Evolutionary conservation across 2,797 vertebrate species (phyloP), one percentile per base, ranked within the genome.

Genomic region (Streptopelia turtur): DNA sequence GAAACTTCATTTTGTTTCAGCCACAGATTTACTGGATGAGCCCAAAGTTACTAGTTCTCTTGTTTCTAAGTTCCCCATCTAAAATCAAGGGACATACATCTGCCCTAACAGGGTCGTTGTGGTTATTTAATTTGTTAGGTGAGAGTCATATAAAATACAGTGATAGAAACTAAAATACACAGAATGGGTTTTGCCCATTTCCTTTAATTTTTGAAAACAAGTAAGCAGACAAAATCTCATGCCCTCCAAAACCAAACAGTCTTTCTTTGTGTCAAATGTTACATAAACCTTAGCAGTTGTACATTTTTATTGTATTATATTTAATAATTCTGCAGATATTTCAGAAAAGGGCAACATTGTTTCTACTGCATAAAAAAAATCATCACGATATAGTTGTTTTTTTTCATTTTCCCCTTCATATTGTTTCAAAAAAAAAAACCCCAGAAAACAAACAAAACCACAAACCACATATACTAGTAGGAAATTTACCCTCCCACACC

Each of bases 191-290:
- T 95, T 92, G 83, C 94, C 96, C 92, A 81, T 94, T 97, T 97
- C 96, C 92, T 98, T 99, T 99, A 98, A 98, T 99, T 98, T 98
- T 98, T 98, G 98, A 99, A 99, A 99, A 99, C 98, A 98, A 98
- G 97, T 98, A 98, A 98, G 98, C 97, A 98, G 97, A 98, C 52
- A 95, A 97, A 97, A 91, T 96, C 65, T 91, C 97, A 96, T 98
- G 98, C 97, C 97, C 97, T 97, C 97, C 98, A 98, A 98, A 98
- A 98, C 97, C 97, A 98, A 96, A 94, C 95, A 97, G 98, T 97
- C 43, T 76, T 94, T 83, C 96, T 97, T 97, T 98, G 55, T 95
- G 98, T 96, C 97, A 98, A 98, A 98, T 95, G 97, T 97, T 96
- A 98, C 95, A 95, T 85, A 94, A 98, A 98, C 96, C 93, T 90